Evolutionary conservation across 2,888 invertebrate genomes (phyloP).

Genomic region (Zonitis immaculata): DNA sequence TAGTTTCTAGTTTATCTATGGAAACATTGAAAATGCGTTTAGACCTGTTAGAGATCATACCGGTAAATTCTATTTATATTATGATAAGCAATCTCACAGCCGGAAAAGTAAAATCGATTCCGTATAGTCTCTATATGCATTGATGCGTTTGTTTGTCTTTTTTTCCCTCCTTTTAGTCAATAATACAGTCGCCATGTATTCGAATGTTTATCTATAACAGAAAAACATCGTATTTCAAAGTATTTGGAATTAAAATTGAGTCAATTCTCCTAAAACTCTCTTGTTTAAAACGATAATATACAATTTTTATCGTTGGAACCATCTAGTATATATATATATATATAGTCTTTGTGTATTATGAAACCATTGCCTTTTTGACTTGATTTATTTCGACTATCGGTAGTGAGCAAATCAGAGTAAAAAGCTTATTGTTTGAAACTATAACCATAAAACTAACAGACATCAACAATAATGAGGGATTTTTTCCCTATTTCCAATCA

Average conservation of each 20-base stretch:
- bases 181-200: neutral
- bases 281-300: too few relatives aligned
- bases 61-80: neutral
- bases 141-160: neutral
- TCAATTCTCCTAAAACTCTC: too few relatives aligned
- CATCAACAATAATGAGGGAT: neutral
- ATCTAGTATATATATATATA: too few relatives aligned
- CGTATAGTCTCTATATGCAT: neutral
- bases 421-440: conserved; percentile 12
- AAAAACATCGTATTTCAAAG: neutral
- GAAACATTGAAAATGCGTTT: neutral
- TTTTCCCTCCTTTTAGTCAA: neutral
- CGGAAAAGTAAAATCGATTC: neutral
- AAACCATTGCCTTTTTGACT: neutral
- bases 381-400: neutral
- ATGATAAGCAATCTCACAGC: neutral
- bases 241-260: neutral
- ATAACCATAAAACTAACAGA: conserved; percentile 12
- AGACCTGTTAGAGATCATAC: neutral
- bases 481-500: neutral
- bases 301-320: too few relatives aligned
- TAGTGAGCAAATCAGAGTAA: conserved; percentile 6
- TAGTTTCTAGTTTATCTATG: neutral
- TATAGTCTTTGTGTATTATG: too few relatives aligned
- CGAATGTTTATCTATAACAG: neutral